Evolutionary conservation across 2,888 invertebrate genomes (phyloP).

Genomic region (Chromoteleia sp.): DNA sequence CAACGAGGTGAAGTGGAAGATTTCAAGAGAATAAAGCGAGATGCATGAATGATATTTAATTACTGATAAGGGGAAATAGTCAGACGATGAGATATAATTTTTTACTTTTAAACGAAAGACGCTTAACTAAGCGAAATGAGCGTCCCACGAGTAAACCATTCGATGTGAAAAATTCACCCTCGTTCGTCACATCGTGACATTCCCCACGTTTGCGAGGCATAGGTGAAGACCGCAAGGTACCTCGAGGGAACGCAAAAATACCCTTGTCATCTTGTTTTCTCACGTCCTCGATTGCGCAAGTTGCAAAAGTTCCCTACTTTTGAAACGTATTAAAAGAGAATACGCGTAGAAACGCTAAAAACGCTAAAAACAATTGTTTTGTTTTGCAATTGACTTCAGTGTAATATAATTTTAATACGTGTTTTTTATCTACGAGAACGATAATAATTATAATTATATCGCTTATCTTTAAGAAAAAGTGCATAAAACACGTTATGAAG

Average conservation of each 20-base stretch:
- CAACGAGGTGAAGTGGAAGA: no score
- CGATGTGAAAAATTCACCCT: conserved; percentile 76
- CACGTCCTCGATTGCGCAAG: conserved; percentile 68
- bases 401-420: no score
- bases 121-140: conserved; percentile 72
- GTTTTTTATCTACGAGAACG: no score
- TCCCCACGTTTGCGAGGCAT: conserved; percentile 73
- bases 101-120: conserved; percentile 64
- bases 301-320: conserved; percentile 35
- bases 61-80: conserved; percentile 1
- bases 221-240: conserved; percentile 70
- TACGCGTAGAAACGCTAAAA: conserved; percentile 21
- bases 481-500: no score
- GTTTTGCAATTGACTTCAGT: conserved; percentile 4
- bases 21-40: no score
- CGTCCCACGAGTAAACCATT: conserved; percentile 77
- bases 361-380: not conserved
- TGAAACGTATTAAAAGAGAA: conserved; percentile 40
- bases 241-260: conserved; percentile 75
- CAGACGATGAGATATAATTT: conserved; percentile 28
- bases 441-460: no score
- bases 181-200: conserved; percentile 78
- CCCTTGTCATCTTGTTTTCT: conserved; percentile 78
- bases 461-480: no score
- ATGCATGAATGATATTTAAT: not conserved